Conservation (phyloP, 2,888 invertebrate species). For the Nomada flava region DNA sequence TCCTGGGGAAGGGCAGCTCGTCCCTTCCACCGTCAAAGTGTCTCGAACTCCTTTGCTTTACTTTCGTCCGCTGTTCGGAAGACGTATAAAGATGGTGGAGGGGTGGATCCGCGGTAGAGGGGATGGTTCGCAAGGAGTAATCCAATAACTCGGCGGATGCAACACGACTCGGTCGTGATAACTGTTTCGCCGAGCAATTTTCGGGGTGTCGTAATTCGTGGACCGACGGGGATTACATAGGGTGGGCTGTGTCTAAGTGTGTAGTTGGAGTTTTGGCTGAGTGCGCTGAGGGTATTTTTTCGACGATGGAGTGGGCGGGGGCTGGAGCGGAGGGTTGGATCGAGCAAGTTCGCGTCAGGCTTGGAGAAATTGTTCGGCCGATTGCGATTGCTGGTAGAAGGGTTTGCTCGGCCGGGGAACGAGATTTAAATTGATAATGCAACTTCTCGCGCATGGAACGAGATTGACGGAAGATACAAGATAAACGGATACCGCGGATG, state of each 20-base stretch:
- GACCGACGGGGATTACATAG: background rate
- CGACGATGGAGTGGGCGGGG: no score
- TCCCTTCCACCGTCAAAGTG: conserved; percentile 60
- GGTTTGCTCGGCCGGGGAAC: no score
- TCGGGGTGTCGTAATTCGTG: conserved; percentile 7
- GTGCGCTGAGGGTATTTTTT: background rate
- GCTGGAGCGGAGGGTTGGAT: background rate
- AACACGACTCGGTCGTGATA: background rate
- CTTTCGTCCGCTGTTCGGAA: background rate
- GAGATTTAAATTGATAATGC: background rate
- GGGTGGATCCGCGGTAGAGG: conserved; percentile 30
- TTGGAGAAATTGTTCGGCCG: background rate
- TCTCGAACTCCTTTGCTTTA: conserved; percentile 51
- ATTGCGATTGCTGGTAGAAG: background rate
- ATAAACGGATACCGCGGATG: no score
- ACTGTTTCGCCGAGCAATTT: background rate
- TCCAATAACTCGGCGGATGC: conserved; percentile 4
- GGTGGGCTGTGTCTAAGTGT: no score
- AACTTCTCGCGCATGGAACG: no score
- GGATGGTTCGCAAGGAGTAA: conserved; percentile 46
- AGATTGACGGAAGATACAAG: no score
- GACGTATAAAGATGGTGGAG: background rate
- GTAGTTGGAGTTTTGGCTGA: no score
- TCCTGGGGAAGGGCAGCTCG: conserved; percentile 61
- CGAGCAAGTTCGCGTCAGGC: background rate